Evolutionary conservation across 2,113 vertebrate genomes (phyloP).

Genomic region (Periophthalmodon schlosseri): DNA sequence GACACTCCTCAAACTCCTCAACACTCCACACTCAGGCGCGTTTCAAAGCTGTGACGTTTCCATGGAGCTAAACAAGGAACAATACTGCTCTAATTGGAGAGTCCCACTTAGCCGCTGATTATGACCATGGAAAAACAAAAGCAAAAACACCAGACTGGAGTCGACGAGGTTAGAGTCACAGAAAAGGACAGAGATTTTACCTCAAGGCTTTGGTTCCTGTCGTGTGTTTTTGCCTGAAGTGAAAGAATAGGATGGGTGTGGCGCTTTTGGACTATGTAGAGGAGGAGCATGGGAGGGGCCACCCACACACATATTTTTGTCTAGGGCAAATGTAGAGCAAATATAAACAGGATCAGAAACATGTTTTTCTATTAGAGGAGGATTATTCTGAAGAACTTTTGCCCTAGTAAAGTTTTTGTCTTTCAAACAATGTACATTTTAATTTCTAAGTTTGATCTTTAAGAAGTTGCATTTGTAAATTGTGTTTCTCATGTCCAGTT

Average conservation of each 20-base stretch:
- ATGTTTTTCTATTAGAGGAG: no score
- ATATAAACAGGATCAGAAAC: no score
- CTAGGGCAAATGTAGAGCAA: no score
- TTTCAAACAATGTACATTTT: no score
- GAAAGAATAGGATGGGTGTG: slow-evolving; percentile 14
- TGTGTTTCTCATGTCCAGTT: no score
- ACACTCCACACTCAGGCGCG: not conserved
- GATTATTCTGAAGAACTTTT: no score
- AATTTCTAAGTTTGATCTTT: no score
- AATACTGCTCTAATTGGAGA: slow-evolving; percentile 40
- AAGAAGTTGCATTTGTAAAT: no score
- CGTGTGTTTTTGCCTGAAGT: slow-evolving; percentile 30
- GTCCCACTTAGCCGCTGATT: not conserved
- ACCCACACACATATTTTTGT: not conserved
- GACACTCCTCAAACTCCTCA: slow-evolving; percentile 27
- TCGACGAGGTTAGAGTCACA: not conserved
- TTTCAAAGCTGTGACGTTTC: slow-evolving; percentile 9
- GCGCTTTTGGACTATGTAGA: not conserved
- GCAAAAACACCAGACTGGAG: not conserved
- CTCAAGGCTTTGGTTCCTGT: not conserved
- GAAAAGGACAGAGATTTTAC: not conserved
- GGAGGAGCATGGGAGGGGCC: slow-evolving; percentile 21
- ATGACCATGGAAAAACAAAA: not conserved
- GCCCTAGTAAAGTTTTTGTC: no score
- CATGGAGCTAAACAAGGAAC: slow-evolving; percentile 17